Evolutionary conservation across 2,888 invertebrate species (phyloP), one percentile per base, ranked within the genome.

Genomic region (Brachyptera putata): DNA sequence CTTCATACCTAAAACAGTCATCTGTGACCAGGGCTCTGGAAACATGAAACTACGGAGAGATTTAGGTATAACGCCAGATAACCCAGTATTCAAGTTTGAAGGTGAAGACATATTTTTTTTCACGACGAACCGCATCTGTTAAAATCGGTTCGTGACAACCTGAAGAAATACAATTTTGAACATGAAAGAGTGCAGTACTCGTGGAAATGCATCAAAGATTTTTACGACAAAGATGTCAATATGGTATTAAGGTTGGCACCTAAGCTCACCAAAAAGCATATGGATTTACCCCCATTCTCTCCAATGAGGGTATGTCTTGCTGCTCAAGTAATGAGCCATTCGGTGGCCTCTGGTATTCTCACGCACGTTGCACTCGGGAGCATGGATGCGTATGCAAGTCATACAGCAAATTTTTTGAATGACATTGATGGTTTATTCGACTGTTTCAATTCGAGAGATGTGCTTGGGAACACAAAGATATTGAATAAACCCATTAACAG

Each of bases 81-180:
- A 37, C 34, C 56, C 56, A 3, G 9, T 16, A 7, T 24, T 22
- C 18, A 25, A 46, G 4, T 46, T 46, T n/a, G 22, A 46, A 21
- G 46, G 21, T 4, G 21, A 7, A 4, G 21, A 46, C 39, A 39
- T 46, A 21, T 5, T 46, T 46, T 46, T 26, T 37, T 53, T 34
- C 39, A 37, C 3, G 59, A 59, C 16, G 13, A 26, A 18, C 41
- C 58, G 14, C 58, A 59, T 39, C 53, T 59, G 5, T 14, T 59
- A 16, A 59, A 59, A 26, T 59, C 59, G n/a, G 30, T 59, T 3
- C 34, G 53, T 11, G 59, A 59, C 3, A 59, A 59, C 39, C 41
- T 59, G 2, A 59, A 53, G 39, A 53, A 39, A 39, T 37, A 53
- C 24, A 22, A 53, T 25, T 39, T 53, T 11, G 14, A 39, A 13